Evolutionary conservation across 2,888 invertebrate genomes (phyloP).

Genomic region (Crocallis elinguaria): DNA sequence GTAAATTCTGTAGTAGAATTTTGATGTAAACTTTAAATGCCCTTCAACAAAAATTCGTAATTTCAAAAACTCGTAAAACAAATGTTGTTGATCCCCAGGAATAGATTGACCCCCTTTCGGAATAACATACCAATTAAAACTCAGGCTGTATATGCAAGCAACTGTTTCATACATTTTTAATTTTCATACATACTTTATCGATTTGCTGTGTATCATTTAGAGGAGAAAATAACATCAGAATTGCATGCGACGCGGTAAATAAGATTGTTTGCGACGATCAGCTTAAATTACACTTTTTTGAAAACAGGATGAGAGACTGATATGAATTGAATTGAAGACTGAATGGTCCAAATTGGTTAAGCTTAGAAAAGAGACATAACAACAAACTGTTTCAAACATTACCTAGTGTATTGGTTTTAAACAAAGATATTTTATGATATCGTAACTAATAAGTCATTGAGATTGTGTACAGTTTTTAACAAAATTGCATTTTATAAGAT

Average conservation of each 20-base stretch:
- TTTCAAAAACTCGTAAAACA: no score
- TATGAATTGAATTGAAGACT: slow-evolving; percentile 21
- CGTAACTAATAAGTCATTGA: slow-evolving; percentile 1
- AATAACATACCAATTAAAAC: no score
- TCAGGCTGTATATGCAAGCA: background rate
- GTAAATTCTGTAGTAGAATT: no score
- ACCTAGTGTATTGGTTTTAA: slow-evolving; percentile 23
- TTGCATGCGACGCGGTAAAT: slow-evolving; percentile 2
- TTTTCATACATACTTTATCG: background rate
- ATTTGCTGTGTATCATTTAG: background rate
- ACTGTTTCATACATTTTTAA: background rate
- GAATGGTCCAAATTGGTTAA: slow-evolving; percentile 19
- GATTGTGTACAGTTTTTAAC: slow-evolving; percentile 17
- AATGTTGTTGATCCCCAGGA: no score
- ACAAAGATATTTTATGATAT: slow-evolving; percentile 6
- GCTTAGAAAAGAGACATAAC: background rate
- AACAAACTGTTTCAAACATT: slow-evolving; percentile 9
- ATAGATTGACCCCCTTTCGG: no score
- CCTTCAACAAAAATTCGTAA: no score
- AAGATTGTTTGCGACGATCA: slow-evolving; percentile 9
- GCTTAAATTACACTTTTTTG: slow-evolving; percentile 1
- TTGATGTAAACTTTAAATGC: no score
- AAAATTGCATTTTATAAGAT: slow-evolving; percentile 27
- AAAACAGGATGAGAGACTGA: slow-evolving; percentile 30
- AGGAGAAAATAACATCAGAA: background rate